phyloP scores from a whole-genome alignment of 2,888 invertebrate species.

The Pterostichus madidus region DNA sequence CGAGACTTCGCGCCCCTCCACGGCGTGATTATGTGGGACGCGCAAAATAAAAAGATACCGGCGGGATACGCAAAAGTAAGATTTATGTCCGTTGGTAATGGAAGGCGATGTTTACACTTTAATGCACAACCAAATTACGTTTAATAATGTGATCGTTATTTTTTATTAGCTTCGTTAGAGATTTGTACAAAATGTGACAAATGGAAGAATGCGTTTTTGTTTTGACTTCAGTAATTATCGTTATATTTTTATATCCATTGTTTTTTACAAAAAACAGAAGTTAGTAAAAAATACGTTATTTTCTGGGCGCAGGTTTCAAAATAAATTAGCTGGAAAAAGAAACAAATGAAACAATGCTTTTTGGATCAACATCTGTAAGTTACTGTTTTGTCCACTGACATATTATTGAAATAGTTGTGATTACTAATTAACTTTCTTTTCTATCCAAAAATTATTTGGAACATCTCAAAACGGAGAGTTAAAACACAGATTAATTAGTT shows the following conservation, averaged over 20 bases:
- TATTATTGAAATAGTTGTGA: too few species aligned
- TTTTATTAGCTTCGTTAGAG: slow-evolving; percentile 60
- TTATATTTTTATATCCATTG: not conserved
- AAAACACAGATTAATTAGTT: too few species aligned
- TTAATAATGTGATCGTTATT: slow-evolving; percentile 56
- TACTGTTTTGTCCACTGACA: too few species aligned
- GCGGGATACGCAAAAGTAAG: slow-evolving; percentile 61
- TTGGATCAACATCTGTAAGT: too few species aligned
- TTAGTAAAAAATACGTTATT: too few species aligned
- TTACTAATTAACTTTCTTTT: too few species aligned
- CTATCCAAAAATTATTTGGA: too few species aligned
- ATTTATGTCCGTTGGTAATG: slow-evolving; percentile 60
- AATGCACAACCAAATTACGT: slow-evolving; percentile 60
- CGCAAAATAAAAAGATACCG: slow-evolving; percentile 58
- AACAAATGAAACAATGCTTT: too few species aligned
- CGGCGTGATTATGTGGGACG: slow-evolving; percentile 47
- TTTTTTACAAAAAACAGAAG: too few species aligned
- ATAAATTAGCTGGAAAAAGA: too few species aligned
- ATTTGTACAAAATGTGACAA: slow-evolving; percentile 10
- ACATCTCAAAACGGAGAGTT: too few species aligned
- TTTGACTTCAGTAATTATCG: not conserved
- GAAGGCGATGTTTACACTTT: slow-evolving; percentile 59
- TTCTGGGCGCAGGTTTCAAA: too few species aligned
- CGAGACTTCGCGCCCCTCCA: not conserved
- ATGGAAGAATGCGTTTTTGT: not conserved